Evolutionary conservation across 2,113 vertebrate genomes (phyloP).

Genomic region (Regulus satrapa): DNA sequence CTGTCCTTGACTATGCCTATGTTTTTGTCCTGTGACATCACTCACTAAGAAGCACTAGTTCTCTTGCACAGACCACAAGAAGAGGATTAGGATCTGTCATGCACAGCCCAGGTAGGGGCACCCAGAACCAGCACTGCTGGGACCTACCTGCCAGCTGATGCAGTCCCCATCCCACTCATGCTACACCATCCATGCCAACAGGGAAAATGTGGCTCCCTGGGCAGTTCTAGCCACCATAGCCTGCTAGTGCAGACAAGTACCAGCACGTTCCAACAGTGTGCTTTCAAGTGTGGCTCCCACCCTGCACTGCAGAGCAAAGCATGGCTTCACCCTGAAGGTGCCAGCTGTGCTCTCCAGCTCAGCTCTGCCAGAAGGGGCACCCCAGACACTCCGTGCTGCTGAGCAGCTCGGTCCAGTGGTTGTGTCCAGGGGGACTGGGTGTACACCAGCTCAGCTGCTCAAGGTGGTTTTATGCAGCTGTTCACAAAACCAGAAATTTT

Average conservation of each 20-base stretch:
- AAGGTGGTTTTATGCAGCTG: neutral
- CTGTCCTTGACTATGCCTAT: neutral
- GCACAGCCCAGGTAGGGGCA: neutral
- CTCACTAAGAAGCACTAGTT: neutral
- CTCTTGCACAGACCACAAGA: neutral
- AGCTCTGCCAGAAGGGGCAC: neutral
- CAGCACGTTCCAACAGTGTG: fast-evolving
- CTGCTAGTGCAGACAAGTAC: fast-evolving
- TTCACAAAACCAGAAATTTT: neutral
- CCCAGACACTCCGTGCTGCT: neutral
- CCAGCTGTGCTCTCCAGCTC: neutral
- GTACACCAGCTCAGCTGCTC: no score
- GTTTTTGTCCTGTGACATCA: neutral
- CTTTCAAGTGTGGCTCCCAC: neutral
- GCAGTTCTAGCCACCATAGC: neutral
- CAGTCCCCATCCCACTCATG: neutral
- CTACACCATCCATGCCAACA: fast-evolving
- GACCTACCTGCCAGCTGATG: neutral
- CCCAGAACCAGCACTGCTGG: neutral
- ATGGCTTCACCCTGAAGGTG: neutral
- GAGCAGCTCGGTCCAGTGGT: neutral
- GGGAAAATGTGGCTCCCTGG: fast-evolving
- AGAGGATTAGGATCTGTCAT: neutral
- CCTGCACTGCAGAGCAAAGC: neutral
- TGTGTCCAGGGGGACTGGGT: no score